Evolutionary conservation across 2,888 invertebrate genomes (phyloP).

Genomic region (Dusona sp.): DNA sequence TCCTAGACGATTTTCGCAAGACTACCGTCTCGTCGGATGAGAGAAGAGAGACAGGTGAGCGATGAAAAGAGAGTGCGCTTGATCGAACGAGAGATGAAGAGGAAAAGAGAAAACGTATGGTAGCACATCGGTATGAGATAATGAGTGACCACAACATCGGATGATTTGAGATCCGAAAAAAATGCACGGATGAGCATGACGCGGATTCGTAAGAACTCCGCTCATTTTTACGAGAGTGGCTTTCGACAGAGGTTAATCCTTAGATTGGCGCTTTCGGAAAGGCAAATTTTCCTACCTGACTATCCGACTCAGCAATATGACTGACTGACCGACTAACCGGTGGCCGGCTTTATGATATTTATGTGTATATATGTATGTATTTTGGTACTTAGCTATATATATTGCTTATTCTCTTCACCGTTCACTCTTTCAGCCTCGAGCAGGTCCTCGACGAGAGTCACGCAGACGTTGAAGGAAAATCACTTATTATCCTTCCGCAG

Average conservation of each 20-base stretch:
- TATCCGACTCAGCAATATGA: conserved; percentile 67
- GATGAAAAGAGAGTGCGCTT: conserved; percentile 3
- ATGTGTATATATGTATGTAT: conserved; percentile 17
- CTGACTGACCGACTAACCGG: conserved; percentile 72
- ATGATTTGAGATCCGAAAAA: conserved; percentile 47
- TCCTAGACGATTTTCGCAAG: conserved; percentile 32
- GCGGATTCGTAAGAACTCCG: conserved; percentile 49
- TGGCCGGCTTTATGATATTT: conserved; percentile 31
- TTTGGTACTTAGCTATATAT: conserved; percentile 27
- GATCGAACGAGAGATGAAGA: neutral
- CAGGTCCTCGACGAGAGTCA: conserved; percentile 65
- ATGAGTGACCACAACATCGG: conserved; percentile 23
- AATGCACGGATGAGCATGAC: conserved; percentile 51
- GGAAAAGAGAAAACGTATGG: neutral
- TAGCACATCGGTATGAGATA: conserved; percentile 30
- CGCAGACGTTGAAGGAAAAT: conserved; percentile 69
- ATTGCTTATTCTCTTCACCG: conserved; percentile 28
- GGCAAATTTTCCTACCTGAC: conserved; percentile 75
- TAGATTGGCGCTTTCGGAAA: conserved; percentile 77
- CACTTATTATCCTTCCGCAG: conserved; percentile 74
- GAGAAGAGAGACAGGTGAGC: conserved; percentile 27
- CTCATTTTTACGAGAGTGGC: conserved; percentile 54
- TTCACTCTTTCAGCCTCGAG: conserved; percentile 60
- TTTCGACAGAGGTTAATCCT: conserved; percentile 74
- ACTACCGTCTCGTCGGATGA: conserved; percentile 31